Base-by-base conservation (phyloP, 2,888 invertebrate genomes). In the Mythimna pallens region DNA sequence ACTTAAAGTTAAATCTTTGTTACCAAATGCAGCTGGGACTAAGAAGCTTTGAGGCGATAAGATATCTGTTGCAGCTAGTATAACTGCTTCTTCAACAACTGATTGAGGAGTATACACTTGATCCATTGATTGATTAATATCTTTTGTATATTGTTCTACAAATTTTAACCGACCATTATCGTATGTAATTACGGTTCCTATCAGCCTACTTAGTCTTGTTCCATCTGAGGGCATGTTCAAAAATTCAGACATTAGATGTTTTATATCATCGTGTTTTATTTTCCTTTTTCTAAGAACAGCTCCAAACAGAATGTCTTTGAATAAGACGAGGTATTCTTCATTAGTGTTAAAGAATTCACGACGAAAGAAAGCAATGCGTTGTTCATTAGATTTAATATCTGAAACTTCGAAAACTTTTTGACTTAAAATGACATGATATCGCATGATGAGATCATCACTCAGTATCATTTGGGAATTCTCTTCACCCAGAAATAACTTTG, bases 11-110 rank as follows among this genome's bases (percentile, higher is more conserved):
- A 84, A 47, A 57, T 84, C 82, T 25, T 55, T 59, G 40, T 84
- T 84, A 2, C 84, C 82, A 65, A 84, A 84, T 2, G 67, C 30
- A 36, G 59, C 14, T 6, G 80, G 84, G 0, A 84, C 75, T 69
- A 76, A 78, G 2, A 84, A 67, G 47, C 57, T n/a, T 20, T 34
- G 40, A 3, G 62, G 54, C 1, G 5, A 8, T 58, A 82, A 52
- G 12, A 72, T 75, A 58, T 52, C 40, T 57, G 22, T 65, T 50
- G 73, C 76, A 52, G 62, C 70, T 12, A 65, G 17, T 67, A 43
- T 50, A 22, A 78, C 59, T 4, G 79, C 79, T 75, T 75, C 25
- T 0, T 72, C 50, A n/a, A 80, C 34, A 52, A 50, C 43, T 10
- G 61, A 25, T n/a, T 22, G 52, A 17, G 75, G 57, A 63, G 75